Base-by-base conservation (phyloP, 2,113 vertebrate species). In the Hippocampus mohnikei region DNA sequence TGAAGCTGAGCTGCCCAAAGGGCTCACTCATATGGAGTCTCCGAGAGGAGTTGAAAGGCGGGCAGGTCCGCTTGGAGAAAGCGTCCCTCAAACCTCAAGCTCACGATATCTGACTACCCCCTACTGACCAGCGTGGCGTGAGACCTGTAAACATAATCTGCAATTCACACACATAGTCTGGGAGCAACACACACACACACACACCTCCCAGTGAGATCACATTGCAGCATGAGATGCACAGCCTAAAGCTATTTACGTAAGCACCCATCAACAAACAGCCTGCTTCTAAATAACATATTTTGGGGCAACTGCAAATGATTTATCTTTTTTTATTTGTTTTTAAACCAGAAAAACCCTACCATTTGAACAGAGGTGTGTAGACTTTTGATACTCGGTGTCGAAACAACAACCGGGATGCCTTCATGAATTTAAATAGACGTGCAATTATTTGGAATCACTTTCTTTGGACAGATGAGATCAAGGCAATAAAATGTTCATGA, bases 141-240 rank as follows among this genome's bases (percentile, higher is more conserved):
- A 76, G 76, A 80, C 75, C 59, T 87, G 87, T 88, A 88, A 90
- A 90, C 89, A 88, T 81, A 79, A 90, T 85, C 81, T 86, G 84
- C 80, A 87, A 88, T 88, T 90, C 76, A 77, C 85, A 79, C 78
- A 79, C 74, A 48, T 65, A 76, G 80, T 83, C 84, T 78, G 79
- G 83, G 77, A 83, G 6, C 13, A 83, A 55, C 52, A 78, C 63
- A 81, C 71, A 55, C 52, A 78, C 63, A 81, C 71, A 79, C 72
- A 73, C 70, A 78, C 70, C 85, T 79, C 74, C 73, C 79, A 84
- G 79, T 60, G 58, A 80, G 81, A 84, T 82, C 77, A 69, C 78
- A 72, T 72, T 78, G 81, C 81, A 74, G 76, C 83, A 86, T 81
- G 83, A 81, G 81, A 78, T 85, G 70, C 66, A 80, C 64, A 58